phyloP scores from a whole-genome alignment of 2,113 vertebrate genomes.

The Hemiscyllium ocellatum region DNA sequence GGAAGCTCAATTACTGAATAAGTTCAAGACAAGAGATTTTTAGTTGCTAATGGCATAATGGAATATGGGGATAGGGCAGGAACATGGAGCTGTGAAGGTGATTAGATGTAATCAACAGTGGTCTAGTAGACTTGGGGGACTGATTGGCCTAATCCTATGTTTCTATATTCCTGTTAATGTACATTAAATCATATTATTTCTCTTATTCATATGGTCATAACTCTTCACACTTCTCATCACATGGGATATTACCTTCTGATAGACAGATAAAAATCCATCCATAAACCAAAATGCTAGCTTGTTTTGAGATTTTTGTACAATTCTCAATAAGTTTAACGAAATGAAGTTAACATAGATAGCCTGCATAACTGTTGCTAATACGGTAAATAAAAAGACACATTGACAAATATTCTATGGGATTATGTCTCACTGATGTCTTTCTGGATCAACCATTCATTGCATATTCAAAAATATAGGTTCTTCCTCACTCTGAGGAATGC shows the following conservation, averaged over 20 bases:
- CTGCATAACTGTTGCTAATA: not conserved
- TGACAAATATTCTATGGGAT: not conserved
- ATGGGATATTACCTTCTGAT: conserved; percentile 1
- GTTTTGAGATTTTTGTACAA: not conserved
- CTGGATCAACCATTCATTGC: not conserved
- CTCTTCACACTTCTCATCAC: not conserved
- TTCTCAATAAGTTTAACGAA: not conserved
- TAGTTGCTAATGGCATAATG: no score
- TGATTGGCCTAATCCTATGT: no score
- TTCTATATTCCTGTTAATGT: not conserved
- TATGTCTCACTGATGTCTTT: not conserved
- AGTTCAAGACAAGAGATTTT: no score
- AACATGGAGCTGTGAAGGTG: no score
- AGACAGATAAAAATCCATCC: conserved; percentile 12
- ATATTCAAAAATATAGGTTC: not conserved
- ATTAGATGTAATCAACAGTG: no score
- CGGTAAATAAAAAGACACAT: not conserved
- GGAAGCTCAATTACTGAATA: no score
- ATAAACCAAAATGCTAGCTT: not conserved
- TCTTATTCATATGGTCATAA: not conserved
- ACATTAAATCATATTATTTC: conserved; percentile 8
- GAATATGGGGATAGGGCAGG: no score
- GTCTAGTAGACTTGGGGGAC: not conserved
- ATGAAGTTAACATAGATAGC: not conserved
- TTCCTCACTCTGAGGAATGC: not conserved